A percentile compares a stretch with the other conserved stretches of the same genome.
phyloP scores from a whole-genome alignment of 1,140 invertebrate genomes.

The Hermetia illucens region DNA sequence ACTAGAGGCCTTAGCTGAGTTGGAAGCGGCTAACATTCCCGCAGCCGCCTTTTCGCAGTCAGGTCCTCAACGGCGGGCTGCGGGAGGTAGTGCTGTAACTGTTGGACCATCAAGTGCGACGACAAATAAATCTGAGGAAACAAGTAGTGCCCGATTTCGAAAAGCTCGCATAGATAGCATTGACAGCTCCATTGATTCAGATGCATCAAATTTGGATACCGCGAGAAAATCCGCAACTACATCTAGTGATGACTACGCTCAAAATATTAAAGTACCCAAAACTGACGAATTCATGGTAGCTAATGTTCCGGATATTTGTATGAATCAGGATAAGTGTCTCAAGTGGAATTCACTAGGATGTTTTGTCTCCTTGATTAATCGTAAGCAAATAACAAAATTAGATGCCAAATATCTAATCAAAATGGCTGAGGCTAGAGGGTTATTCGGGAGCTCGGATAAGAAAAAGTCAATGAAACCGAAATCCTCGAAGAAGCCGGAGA shows the following conservation, averaged over 20 bases:
- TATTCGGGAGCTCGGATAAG: constrained; percentile 43
- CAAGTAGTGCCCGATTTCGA: background rate
- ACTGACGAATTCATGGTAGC: constrained; percentile 54
- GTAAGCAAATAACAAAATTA: constrained; percentile 56
- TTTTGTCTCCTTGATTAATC: constrained; percentile 51
- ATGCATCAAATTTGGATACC: background rate
- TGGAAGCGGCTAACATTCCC: constrained; percentile 22
- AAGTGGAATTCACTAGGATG: constrained; percentile 42
- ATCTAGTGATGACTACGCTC: background rate
- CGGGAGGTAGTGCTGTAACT: background rate
- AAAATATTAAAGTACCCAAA: constrained; percentile 40
- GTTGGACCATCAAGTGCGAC: background rate
- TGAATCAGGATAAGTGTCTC: constrained; percentile 33
- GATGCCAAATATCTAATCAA: constrained; percentile 68
- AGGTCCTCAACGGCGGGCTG: background rate
- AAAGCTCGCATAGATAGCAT: background rate
- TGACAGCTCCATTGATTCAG: background rate
- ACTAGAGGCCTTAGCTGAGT: constrained; percentile 22
- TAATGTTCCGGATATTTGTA: constrained; percentile 38
- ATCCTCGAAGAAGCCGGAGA: constrained; percentile 13
- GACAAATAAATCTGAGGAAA: background rate
- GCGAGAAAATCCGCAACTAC: background rate
- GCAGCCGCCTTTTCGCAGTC: constrained; percentile 15
- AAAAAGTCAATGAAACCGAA: constrained; percentile 15
- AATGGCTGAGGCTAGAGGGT: constrained; percentile 56